Percentiles rank a stretch among this genome's conserved stretches.
These are phyloP conservation scores for Xerus inauris DNA, from an alignment of 2,113 vertebrate genomes.

Conservation along the genomic window DNA sequence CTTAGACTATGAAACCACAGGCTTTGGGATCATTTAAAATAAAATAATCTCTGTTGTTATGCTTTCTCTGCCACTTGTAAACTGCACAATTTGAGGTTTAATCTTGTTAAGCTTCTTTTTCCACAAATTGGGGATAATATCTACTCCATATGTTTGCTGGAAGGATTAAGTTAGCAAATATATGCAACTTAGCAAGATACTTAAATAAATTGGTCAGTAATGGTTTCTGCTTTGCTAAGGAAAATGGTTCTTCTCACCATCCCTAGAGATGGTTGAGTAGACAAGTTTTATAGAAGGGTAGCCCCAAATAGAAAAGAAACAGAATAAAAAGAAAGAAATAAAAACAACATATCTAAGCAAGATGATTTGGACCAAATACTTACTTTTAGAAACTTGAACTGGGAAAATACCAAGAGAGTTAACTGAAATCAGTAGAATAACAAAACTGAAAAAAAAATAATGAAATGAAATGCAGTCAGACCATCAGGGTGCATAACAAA, in stretches of 20 bases:
- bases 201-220: slow-evolving; percentile 31
- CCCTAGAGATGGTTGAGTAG: neutral
- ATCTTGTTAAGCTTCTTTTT: slow-evolving; percentile 32
- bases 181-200: neutral
- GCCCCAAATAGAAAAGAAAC: neutral
- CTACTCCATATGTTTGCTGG: slow-evolving; percentile 23
- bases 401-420: slow-evolving; percentile 1
- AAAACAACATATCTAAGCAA: neutral
- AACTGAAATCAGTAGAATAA: neutral
- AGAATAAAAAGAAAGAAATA: too few species aligned
- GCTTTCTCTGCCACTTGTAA: neutral
- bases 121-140: slow-evolving; percentile 22
- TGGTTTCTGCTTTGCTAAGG: neutral
- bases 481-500: neutral
- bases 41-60: neutral
- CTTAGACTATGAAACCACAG: neutral
- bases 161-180: slow-evolving; percentile 42
- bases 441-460: neutral
- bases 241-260: neutral
- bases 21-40: slow-evolving; percentile 2
- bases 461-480: slow-evolving; percentile 37
- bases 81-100: neutral
- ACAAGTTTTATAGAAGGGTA: neutral
- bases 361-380: neutral
- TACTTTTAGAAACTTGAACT: slow-evolving; percentile 10